These are phyloP conservation scores for Platycercus adscitus DNA, from an alignment of 2,113 vertebrate species.

Conservation along the genomic window DNA sequence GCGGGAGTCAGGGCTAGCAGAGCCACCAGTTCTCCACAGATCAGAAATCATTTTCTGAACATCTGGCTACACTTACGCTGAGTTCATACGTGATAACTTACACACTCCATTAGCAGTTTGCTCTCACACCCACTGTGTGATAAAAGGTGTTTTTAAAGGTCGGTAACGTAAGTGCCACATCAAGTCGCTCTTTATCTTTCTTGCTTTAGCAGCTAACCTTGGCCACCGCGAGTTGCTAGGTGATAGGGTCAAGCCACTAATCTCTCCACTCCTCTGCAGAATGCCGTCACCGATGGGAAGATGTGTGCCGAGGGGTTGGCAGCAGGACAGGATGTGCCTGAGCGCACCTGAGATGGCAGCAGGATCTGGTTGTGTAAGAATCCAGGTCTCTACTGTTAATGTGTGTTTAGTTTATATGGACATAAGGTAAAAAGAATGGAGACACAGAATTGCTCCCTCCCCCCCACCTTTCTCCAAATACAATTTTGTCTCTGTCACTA, in stretches of 20 bases:
- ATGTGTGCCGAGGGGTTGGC: not conserved
- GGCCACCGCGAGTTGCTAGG: not conserved
- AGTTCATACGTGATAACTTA: not conserved
- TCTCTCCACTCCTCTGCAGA: not conserved
- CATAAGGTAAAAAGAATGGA: not conserved
- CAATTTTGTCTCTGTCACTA: fast-evolving
- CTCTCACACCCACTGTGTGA: not conserved
- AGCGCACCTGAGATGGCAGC: not conserved
- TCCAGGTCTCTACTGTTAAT: not conserved
- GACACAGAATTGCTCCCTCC: not conserved
- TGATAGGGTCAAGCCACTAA: not conserved
- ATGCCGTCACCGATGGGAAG: not conserved
- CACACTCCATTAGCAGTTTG: not conserved
- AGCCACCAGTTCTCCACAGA: not conserved
- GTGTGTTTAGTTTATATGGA: not conserved
- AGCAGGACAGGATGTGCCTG: not conserved
- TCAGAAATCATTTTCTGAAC: not conserved
- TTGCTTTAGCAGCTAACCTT: not conserved
- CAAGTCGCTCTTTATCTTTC: not conserved
- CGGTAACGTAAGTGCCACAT: fast-evolving
- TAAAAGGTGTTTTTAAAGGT: not conserved
- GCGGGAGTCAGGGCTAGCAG: not conserved
- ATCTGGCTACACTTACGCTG: not conserved
- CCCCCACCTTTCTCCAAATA: fast-evolving
- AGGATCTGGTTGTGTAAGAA: not conserved